phyloP scores from a whole-genome alignment of 2,797 vertebrate genomes.

The Aphelocoma californica region DNA sequence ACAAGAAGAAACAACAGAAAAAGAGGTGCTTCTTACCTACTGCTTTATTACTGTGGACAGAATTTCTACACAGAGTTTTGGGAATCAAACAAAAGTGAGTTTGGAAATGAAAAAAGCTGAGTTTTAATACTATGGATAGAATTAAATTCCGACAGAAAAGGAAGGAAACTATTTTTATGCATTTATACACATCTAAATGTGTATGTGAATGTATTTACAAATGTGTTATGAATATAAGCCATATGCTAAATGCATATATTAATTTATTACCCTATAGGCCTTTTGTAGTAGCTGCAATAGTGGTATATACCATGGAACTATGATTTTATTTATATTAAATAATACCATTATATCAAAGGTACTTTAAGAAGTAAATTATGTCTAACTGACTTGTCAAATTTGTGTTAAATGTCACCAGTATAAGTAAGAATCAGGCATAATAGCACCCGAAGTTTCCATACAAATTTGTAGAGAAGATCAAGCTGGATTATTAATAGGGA shows the following conservation, averaged over 20 bases:
- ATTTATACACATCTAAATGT: background rate
- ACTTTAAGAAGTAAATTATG: background rate
- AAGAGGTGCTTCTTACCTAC: background rate
- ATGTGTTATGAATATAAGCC: background rate
- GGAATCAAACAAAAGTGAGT: background rate
- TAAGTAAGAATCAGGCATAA: background rate
- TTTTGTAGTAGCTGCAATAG: background rate
- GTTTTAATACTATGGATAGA: background rate
- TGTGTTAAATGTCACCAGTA: background rate
- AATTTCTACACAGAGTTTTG: background rate
- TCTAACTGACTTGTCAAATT: background rate
- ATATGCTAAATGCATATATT: background rate
- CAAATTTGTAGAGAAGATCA: background rate
- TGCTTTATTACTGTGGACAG: background rate
- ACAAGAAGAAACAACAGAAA: background rate
- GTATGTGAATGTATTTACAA: background rate
- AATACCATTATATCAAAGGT: background rate
- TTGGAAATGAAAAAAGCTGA: background rate
- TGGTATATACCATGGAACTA: background rate
- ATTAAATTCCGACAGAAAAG: background rate
- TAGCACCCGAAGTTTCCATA: rapidly evolving
- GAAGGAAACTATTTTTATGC: background rate
- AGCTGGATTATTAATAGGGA: background rate
- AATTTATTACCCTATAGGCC: background rate
- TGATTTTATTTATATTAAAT: background rate